Percentiles rank a stretch among this genome's conserved stretches.
These are phyloP conservation scores for Steinernema carpocapsae DNA, from an alignment of 2,888 invertebrate species.

Conservation along the genomic window DNA sequence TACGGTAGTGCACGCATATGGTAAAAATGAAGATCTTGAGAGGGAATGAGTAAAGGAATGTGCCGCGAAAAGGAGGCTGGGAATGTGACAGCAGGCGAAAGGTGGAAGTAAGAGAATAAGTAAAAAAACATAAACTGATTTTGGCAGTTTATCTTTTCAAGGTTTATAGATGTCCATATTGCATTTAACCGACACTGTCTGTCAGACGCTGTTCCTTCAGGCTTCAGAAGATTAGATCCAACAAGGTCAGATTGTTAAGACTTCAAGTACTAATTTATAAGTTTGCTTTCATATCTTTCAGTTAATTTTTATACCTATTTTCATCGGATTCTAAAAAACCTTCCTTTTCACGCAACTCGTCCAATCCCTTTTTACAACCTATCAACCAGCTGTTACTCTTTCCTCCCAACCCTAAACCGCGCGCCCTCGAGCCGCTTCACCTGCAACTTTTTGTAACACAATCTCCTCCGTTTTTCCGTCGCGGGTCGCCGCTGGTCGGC, in stretches of 20 bases:
- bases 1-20: constrained; percentile 29
- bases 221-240: no score
- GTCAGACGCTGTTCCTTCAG: no score
- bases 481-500: constrained; percentile 11
- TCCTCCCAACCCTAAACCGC: background rate
- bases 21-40: constrained; percentile 17
- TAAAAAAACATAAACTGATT: background rate
- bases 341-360: background rate
- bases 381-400: constrained; percentile 8
- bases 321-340: no score
- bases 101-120: background rate
- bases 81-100: background rate
- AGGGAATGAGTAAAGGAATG: background rate
- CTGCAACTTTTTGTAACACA: constrained; percentile 34
- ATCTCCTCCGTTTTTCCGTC: background rate
- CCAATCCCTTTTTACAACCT: background rate
- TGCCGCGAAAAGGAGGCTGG: background rate
- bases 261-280: no score
- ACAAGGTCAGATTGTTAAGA: no score
- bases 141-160: no score
- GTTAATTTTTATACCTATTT: no score
- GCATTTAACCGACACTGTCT: no score
- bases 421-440: constrained; percentile 5
- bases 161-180: no score
- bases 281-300: no score